Evolutionary conservation across 2,888 invertebrate genomes (phyloP).

Genomic region (Mactromeris polynyma): DNA sequence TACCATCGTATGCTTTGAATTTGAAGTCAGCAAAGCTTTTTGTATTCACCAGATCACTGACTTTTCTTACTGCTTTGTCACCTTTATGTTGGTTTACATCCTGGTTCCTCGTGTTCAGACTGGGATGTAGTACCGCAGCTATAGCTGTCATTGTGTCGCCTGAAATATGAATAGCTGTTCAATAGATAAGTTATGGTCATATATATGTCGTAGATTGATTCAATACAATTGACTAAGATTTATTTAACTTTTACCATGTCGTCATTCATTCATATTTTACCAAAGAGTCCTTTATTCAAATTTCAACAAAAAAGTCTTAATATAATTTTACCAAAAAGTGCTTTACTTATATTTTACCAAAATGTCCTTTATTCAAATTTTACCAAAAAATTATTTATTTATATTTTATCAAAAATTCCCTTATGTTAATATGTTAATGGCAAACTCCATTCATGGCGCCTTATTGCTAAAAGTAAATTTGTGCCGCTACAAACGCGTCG

Average conservation of each 20-base stretch:
- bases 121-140: not conserved
- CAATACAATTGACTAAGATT: not conserved
- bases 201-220: not conserved
- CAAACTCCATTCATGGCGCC: no score
- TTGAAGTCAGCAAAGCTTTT: conserved; percentile 19
- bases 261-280: not conserved
- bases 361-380: not conserved
- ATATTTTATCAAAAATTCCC: not conserved
- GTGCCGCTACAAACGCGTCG: no score
- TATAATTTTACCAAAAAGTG: not conserved
- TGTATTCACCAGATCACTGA: not conserved
- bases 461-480: no score
- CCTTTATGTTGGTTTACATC: not conserved
- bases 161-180: not conserved
- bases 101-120: not conserved
- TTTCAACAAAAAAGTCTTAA: not conserved
- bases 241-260: not conserved
- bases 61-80: not conserved
- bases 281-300: not conserved
- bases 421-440: no score
- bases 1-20: not conserved
- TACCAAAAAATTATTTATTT: not conserved
- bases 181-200: not conserved
- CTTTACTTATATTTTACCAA: not conserved
- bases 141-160: not conserved